phyloP scores from a whole-genome alignment of 2,797 vertebrate species.

The Selene dorsalis region DNA sequence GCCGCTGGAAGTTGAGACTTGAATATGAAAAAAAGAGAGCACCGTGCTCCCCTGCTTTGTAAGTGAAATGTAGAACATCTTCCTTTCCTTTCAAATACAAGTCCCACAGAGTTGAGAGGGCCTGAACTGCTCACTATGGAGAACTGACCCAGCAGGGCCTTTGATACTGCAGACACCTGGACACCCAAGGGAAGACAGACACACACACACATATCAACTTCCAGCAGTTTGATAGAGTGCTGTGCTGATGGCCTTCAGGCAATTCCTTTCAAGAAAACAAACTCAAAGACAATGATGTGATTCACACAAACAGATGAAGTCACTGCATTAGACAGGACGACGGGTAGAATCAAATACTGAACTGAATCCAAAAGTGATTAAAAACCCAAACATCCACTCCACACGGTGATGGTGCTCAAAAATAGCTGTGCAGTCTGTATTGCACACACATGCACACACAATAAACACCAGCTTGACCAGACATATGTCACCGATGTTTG shows the following conservation, averaged over 20 bases:
- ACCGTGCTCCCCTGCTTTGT: slow-evolving; percentile 36
- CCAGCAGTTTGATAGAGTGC: slow-evolving; percentile 13
- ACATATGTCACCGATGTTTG: slow-evolving; percentile 53
- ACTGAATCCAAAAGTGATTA: slow-evolving; percentile 7
- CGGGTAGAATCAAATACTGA: not conserved
- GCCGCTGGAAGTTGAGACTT: slow-evolving; percentile 38
- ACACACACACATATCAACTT: slow-evolving; percentile 18
- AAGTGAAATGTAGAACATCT: slow-evolving; percentile 66
- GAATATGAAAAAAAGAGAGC: slow-evolving; percentile 50
- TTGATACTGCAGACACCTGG: slow-evolving; percentile 62
- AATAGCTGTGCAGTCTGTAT: not conserved
- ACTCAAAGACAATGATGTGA: slow-evolving; percentile 20
- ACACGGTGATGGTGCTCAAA: not conserved
- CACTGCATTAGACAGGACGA: slow-evolving; percentile 5
- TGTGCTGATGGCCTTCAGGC: slow-evolving; percentile 12
- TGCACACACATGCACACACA: slow-evolving; percentile 19
- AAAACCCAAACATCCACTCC: not conserved
- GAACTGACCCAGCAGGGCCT: slow-evolving; percentile 34
- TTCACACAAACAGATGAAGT: slow-evolving; percentile 28
- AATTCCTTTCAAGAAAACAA: slow-evolving; percentile 29
- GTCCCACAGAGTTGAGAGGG: slow-evolving; percentile 47
- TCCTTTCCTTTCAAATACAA: slow-evolving; percentile 60
- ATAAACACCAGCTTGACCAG: slow-evolving; percentile 41
- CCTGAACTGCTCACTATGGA: slow-evolving; percentile 36
- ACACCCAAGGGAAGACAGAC: slow-evolving; percentile 39